These are phyloP conservation scores for Sinelater perroti DNA, from an alignment of 2,888 invertebrate species.

Conservation along the genomic window DNA sequence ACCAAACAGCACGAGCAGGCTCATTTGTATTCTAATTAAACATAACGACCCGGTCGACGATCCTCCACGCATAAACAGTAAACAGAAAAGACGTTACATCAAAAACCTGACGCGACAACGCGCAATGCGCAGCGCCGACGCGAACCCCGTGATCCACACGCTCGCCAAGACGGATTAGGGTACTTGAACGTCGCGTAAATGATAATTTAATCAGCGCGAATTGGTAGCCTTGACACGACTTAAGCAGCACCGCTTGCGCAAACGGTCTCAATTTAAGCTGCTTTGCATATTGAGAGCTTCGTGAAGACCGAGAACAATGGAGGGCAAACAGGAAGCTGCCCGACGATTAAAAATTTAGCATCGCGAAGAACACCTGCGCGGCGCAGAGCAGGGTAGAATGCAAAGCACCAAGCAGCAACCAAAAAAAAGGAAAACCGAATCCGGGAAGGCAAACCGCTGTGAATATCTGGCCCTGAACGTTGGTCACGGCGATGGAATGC, in stretches of 20 bases:
- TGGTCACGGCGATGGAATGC: conserved; percentile 2
- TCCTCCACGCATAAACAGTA: conserved; percentile 1
- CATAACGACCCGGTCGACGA: background rate
- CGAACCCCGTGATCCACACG: background rate
- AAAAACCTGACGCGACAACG: conserved; percentile 3
- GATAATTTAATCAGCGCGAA: conserved; percentile 7
- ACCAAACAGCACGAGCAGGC: conserved; percentile 2
- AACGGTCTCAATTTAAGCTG: conserved; percentile 8
- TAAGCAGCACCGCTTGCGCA: conserved; percentile 4
- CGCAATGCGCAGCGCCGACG: too few species aligned
- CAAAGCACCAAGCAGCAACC: conserved; percentile 2
- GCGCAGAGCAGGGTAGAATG: conserved; percentile 2
- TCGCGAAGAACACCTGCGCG: conserved; percentile 9
- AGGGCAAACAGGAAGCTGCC: too few species aligned
- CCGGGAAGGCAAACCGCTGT: conserved; percentile 10
- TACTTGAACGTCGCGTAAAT: background rate
- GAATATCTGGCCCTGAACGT: conserved; percentile 13
- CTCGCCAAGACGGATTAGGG: background rate
- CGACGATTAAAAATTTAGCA: too few species aligned
- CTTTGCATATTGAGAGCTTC: conserved; percentile 1
- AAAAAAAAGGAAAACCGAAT: conserved; percentile 7
- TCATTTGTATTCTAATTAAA: conserved; percentile 19
- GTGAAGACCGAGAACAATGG: background rate
- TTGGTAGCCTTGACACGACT: conserved; percentile 16
- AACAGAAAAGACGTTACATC: background rate